These are phyloP conservation scores for Ctenosaura bakeri DNA, from an alignment of 2,797 vertebrate species.

Conservation along the genomic window DNA sequence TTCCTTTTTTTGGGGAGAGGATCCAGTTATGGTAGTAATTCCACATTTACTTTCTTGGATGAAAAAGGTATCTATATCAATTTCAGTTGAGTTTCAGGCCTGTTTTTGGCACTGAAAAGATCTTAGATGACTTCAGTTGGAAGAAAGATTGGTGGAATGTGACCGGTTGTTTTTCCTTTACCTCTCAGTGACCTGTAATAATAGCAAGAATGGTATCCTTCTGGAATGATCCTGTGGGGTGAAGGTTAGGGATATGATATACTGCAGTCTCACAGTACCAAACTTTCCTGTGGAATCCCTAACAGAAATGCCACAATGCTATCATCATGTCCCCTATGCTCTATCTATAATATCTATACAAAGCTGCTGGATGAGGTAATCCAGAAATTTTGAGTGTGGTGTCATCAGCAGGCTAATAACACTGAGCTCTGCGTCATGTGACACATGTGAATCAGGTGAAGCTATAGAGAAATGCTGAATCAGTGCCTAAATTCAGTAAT, in stretches of 20 bases:
- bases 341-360: neutral
- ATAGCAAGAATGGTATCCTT: neutral
- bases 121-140: neutral
- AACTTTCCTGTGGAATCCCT: neutral
- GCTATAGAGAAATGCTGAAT: no score
- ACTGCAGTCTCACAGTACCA: neutral
- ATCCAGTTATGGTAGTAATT: no score
- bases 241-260: neutral
- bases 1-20: no score
- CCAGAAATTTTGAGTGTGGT: neutral
- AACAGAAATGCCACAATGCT: neutral
- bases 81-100: neutral
- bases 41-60: no score
- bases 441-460: neutral
- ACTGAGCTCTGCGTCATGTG: no score
- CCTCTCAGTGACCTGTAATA: neutral
- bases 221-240: neutral
- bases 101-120: neutral
- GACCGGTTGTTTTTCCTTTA: neutral
- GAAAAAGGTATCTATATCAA: no score
- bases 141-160: neutral
- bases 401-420: neutral
- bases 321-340: neutral
- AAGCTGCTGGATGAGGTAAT: neutral
- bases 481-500: no score